Base-by-base conservation (phyloP, 1,140 invertebrate genomes). In the Lepidotrigona ventralis region DNA sequence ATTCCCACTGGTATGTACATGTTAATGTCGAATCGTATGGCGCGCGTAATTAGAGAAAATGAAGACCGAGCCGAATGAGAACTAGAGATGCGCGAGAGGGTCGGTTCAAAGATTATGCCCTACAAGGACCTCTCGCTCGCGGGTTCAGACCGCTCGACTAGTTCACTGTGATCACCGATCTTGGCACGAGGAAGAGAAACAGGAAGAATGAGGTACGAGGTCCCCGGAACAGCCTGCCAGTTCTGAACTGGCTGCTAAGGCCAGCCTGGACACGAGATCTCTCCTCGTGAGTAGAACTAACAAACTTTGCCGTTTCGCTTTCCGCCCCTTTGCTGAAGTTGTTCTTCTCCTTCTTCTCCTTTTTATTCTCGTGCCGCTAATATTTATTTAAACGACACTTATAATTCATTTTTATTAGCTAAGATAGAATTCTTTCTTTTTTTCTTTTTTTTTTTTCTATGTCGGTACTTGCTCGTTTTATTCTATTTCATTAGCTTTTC, bases 81-180 rank as follows among this genome's bases (percentile, higher is more conserved):
- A 69, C 68, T 72, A 29, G 68, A 70, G 73, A 79, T 29, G 81
- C 46, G 39, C 29, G 56, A 56, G 76, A 56, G 68, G 75, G 81
- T 71, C 76, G 69, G 81, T 83, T 83, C 81, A 83, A 83, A 83
- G 81, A 83, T 83, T 83, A 58, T n/a, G 81, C 81, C 81, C 69
- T 83, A 83, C 81, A 83, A 79, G 81, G 81, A 70, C 75, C 81
- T 71, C 69, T 60, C 46, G 46, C 64, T 77, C 76, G 56, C 66
- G 68, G 68, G 76, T 79, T 71, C 81, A 79, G 58, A 58, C 76
- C 76, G 33, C 68, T 83, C 79, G 69, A 58, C 79, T 81, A 74
- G 73, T 77, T 64, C 76, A 46, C 68, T 79, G 33, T 33, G 76
- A 76, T 72, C 81, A 56, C 81, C 69, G 81, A 79, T 79, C 81